Evolutionary conservation across 2,113 vertebrate species (phyloP).

Genomic region (Phyllopteryx taeniolatus): DNA sequence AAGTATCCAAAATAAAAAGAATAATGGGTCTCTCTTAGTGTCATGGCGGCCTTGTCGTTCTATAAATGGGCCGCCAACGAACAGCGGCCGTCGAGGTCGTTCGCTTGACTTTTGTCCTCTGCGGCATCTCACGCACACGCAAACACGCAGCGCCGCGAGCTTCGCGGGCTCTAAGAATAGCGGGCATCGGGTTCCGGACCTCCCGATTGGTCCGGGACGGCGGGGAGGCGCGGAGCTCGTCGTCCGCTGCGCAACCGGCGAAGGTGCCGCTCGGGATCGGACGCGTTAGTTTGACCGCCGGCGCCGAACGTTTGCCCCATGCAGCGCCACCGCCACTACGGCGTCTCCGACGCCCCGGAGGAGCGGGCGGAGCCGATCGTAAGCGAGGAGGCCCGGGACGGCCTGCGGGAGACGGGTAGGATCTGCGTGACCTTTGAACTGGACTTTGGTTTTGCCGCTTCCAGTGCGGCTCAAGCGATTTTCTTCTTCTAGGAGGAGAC

Average conservation of each 20-base stretch:
- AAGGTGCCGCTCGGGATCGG: not conserved
- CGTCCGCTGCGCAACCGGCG: no score
- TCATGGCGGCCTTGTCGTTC: not conserved
- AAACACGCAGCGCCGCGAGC: slow-evolving; percentile 12
- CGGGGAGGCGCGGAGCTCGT: slow-evolving; percentile 14
- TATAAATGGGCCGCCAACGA: not conserved
- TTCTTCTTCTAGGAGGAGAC: slow-evolving; percentile 23
- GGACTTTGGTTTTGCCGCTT: slow-evolving; percentile 6
- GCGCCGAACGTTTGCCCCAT: slow-evolving; percentile 18
- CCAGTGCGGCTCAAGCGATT: slow-evolving; percentile 12
- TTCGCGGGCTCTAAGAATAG: slow-evolving; percentile 70
- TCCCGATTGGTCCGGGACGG: slow-evolving; percentile 8
- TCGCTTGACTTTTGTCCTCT: slow-evolving; percentile 35
- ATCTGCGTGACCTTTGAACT: not conserved
- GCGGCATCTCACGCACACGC: slow-evolving; percentile 34
- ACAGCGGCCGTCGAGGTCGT: slow-evolving; percentile 42
- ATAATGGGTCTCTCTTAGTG: no score
- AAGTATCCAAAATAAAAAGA: no score
- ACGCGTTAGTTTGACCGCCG: not conserved
- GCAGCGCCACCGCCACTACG: slow-evolving; percentile 41
- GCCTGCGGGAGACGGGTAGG: slow-evolving; percentile 48
- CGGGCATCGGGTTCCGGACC: slow-evolving; percentile 48
- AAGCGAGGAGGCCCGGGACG: slow-evolving; percentile 14
- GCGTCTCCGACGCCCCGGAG: slow-evolving; percentile 17
- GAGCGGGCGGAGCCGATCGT: slow-evolving; percentile 24